Conservation (phyloP, 2,113 vertebrate genomes). For the Seriola quinqueradiata region DNA sequence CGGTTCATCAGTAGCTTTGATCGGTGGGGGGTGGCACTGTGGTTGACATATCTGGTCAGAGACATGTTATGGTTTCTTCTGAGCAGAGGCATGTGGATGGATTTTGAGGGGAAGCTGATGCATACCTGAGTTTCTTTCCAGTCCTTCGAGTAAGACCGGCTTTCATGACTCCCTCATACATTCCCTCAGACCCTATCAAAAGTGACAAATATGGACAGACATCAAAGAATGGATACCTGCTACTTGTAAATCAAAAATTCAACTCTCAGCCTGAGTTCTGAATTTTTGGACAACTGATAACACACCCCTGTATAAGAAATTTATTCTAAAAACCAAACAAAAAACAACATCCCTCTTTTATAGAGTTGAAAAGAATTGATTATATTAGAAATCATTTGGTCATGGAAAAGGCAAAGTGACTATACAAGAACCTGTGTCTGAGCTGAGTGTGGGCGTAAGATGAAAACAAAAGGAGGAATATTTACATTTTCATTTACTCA, state of each 20-base stretch:
- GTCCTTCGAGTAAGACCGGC: background rate
- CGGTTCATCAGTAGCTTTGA: conserved; percentile 34
- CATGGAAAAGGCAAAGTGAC: no score
- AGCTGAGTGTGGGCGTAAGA: no score
- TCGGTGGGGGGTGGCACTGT: conserved; percentile 35
- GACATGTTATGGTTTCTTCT: conserved; percentile 18
- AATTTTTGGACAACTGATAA: background rate
- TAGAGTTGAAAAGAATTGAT: no score
- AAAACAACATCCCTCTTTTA: no score
- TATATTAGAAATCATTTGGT: no score
- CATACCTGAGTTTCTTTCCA: background rate
- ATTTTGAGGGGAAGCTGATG: background rate
- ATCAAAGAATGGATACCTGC: background rate
- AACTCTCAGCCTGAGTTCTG: background rate
- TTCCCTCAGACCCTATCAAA: background rate
- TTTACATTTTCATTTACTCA: no score
- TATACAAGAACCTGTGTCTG: no score
- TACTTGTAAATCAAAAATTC: background rate
- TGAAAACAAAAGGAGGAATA: no score
- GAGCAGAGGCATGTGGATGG: background rate
- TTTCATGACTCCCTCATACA: background rate
- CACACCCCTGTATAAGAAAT: no score
- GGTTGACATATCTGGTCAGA: conserved; percentile 64
- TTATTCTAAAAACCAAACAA: no score
- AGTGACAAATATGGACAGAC: background rate